A percentile compares a stretch with the other conserved stretches of the same genome.
These are phyloP conservation scores for Arnoldichthys spilopterus DNA, from an alignment of 2,797 vertebrate genomes.

Conservation along the genomic window DNA sequence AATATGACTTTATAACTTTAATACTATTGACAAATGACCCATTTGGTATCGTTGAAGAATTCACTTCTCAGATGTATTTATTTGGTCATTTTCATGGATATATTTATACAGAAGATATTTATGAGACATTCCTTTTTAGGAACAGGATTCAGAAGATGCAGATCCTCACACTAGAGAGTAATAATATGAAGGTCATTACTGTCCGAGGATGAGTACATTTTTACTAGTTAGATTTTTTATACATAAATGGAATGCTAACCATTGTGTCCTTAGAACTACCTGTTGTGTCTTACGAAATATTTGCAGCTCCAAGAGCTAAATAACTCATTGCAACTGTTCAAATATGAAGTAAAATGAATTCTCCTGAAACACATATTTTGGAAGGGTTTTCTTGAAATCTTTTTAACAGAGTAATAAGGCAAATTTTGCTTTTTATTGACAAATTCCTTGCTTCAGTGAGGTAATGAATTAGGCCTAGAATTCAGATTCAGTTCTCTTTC, in stretches of 20 bases:
- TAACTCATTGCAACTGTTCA: not conserved
- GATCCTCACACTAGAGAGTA: not conserved
- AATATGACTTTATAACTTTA: conserved; percentile 18
- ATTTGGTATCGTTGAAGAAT: conserved; percentile 41
- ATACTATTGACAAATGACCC: conserved; percentile 36
- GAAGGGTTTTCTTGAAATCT: not conserved
- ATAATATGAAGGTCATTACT: not conserved
- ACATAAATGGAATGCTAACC: conserved; percentile 11
- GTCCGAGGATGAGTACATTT: not conserved
- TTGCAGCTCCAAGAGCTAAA: not conserved
- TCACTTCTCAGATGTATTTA: conserved; percentile 66
- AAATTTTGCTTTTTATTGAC: not conserved
- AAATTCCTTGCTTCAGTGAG: not conserved
- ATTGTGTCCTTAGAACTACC: not conserved
- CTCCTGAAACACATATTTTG: not conserved
- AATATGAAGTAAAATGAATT: not conserved
- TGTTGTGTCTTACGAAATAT: conserved; percentile 9
- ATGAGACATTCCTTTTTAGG: conserved; percentile 78
- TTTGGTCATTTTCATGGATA: conserved; percentile 62
- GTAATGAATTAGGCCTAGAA: not conserved
- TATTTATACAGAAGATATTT: conserved; percentile 79
- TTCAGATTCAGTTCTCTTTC: not conserved
- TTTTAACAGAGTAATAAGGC: too few species aligned
- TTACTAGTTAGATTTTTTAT: conserved; percentile 14
- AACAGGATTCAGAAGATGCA: conserved; percentile 48